Base-by-base conservation (phyloP, 2,888 invertebrate genomes). In the Drosophila anomalata region DNA sequence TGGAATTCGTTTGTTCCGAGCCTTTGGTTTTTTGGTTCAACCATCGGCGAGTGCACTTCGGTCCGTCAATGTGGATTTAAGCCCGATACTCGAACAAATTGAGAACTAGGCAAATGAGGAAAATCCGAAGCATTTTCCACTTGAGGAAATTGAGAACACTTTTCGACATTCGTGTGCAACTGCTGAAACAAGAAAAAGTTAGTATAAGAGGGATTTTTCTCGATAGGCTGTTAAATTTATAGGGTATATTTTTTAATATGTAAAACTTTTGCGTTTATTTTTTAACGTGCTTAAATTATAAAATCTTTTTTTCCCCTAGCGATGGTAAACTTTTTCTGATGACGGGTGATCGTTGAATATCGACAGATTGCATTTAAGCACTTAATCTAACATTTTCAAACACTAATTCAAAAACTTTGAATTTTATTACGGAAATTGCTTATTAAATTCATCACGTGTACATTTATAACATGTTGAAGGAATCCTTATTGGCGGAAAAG, bases 91-190 rank as follows among this genome's bases (percentile, higher is more conserved):
- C 22, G 39, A 51, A 29, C 29, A 52, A 66, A 66, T 56, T 47
- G 51, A 39, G 39, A 61, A n/a, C 51, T 47, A 60, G 12, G 66
- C 52, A 36, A 58, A 58, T 46, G 41, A 65, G 58, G 63, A 84
- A 73, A 50, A 26, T 52, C 24, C 48, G 12, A 73, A 69, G 55
- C 53, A 53, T 50, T 61, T 73, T 53, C 44, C 33, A 52, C 50
- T 73, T 52, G 47, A 52, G 31, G 22, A 78, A 62, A 66, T 52
- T 53, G 50, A 63, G 50, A 36, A 51, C 29, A 41, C 41, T 41
- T 42, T 57, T 46, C 42, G 44, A 24, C 46, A 22, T 3, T 41
- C 61, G 33, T 33, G 55, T 46, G 33, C 55, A 46, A 22, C 22
- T 14, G 39, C 47, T 33, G 33, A 33, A 33, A 33, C 12, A 33